phyloP scores from a whole-genome alignment of 1,140 invertebrate species.

The Neuroterus valhalla region DNA sequence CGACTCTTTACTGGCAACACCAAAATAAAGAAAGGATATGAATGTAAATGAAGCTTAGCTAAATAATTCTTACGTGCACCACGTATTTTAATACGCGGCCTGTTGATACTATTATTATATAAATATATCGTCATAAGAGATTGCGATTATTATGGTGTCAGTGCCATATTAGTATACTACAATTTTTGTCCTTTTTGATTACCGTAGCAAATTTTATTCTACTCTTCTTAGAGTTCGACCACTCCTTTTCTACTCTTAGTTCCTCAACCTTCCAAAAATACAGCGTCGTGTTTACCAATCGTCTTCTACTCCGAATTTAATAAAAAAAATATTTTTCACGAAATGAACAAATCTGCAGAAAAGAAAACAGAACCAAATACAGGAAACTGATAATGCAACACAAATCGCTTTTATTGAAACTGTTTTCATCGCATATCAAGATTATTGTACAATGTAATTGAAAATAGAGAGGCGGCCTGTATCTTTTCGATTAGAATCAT shows the following conservation, averaged over 20 bases:
- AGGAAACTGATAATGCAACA: not conserved
- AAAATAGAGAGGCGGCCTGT: not conserved
- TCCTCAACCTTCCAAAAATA: conserved; percentile 1
- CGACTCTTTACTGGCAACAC: conserved; percentile 53
- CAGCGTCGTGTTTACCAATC: not conserved
- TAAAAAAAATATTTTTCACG: conserved; percentile 5
- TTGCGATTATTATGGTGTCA: conserved; percentile 11
- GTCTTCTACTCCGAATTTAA: not conserved
- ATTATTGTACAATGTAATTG: conserved; percentile 15
- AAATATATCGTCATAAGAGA: not conserved
- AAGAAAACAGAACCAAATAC: conserved; percentile 17
- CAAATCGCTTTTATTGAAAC: not conserved
- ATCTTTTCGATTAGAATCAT: conserved; percentile 13
- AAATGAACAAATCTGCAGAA: not conserved
- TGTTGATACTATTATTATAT: conserved; percentile 45
- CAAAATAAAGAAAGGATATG: conserved; percentile 44
- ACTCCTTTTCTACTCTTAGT: conserved; percentile 25
- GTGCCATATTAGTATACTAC: conserved; percentile 14
- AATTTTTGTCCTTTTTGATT: conserved; percentile 6
- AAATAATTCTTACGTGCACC: conserved; percentile 45
- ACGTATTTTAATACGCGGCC: conserved; percentile 44
- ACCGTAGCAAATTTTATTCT: not conserved
- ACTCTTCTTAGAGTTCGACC: conserved; percentile 10
- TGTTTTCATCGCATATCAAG: conserved; percentile 15
- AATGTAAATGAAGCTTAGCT: conserved; percentile 47